Evolutionary conservation across 2,888 invertebrate species (phyloP).

Genomic region (Lepidochrysops patricia): DNA sequence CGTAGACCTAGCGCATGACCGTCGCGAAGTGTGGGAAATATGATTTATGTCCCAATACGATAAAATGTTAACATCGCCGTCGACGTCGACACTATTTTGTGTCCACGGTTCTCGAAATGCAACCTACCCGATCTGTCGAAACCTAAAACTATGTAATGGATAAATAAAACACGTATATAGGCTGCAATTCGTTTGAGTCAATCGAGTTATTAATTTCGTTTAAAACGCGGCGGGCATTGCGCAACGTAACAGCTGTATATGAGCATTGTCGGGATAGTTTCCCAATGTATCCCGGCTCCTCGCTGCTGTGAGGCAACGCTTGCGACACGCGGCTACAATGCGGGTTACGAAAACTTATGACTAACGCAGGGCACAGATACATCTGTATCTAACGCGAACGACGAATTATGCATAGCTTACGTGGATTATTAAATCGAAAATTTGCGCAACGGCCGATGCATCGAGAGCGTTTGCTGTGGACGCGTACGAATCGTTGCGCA

Average conservation of each 20-base stretch:
- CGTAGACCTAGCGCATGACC: slow-evolving; percentile 18
- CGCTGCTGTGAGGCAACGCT: slow-evolving; percentile 56
- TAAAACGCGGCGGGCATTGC: slow-evolving; percentile 33
- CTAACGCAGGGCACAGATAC: slow-evolving; percentile 53
- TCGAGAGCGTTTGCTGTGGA: slow-evolving; percentile 46
- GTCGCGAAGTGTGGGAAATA: not conserved
- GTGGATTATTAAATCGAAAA: slow-evolving; percentile 37
- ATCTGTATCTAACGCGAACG: slow-evolving; percentile 35
- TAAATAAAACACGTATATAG: slow-evolving; percentile 7
- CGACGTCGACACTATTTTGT: not conserved
- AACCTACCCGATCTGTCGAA: not conserved
- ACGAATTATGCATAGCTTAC: slow-evolving; percentile 43
- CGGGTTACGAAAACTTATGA: slow-evolving; percentile 71
- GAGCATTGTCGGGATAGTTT: slow-evolving; percentile 69
- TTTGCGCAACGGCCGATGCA: slow-evolving; percentile 54
- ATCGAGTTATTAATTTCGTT: slow-evolving; percentile 11
- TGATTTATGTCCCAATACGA: not conserved
- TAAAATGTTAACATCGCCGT: not conserved
- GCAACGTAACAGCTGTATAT: slow-evolving; percentile 56
- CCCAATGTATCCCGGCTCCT: slow-evolving; percentile 71
- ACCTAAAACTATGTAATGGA: not conserved
- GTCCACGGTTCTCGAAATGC: not conserved
- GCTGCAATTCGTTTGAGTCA: slow-evolving; percentile 11
- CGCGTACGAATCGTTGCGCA: slow-evolving; percentile 57
- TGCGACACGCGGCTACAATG: slow-evolving; percentile 71